Conservation (phyloP, 2,113 vertebrate genomes). For the Copsychus sechellarum region DNA sequence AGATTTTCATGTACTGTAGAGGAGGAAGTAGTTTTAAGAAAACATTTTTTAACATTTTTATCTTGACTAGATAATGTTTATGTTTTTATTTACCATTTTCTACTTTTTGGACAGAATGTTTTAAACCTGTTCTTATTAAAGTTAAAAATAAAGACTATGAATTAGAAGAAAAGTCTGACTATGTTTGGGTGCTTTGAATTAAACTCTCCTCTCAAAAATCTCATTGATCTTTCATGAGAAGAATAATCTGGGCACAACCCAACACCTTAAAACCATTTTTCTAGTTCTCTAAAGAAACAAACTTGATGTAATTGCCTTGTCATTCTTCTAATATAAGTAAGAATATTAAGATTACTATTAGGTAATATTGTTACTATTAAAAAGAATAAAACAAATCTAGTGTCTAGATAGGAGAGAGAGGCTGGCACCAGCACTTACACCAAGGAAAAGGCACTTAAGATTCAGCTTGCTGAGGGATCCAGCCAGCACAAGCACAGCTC, state of each 20-base stretch:
- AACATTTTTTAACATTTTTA: background rate
- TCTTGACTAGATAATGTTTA: background rate
- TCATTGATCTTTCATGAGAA: background rate
- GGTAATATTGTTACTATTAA: background rate
- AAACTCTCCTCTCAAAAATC: background rate
- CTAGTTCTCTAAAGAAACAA: background rate
- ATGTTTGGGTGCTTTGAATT: background rate
- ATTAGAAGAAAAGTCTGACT: background rate
- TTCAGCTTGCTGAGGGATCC: background rate
- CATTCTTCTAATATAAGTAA: background rate
- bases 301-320: background rate
- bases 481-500: background rate
- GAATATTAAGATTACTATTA: background rate
- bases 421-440: background rate
- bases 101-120: background rate
- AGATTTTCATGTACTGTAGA: background rate
- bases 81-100: background rate
- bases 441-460: background rate
- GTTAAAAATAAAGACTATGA: slow-evolving; percentile 5
- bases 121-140: slow-evolving; percentile 2
- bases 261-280: background rate
- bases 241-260: background rate
- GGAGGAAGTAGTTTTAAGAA: background rate
- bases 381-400: background rate
- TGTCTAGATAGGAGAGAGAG: background rate